These are phyloP conservation scores for Aromia moschata DNA, from an alignment of 2,888 invertebrate genomes.

Conservation along the genomic window DNA sequence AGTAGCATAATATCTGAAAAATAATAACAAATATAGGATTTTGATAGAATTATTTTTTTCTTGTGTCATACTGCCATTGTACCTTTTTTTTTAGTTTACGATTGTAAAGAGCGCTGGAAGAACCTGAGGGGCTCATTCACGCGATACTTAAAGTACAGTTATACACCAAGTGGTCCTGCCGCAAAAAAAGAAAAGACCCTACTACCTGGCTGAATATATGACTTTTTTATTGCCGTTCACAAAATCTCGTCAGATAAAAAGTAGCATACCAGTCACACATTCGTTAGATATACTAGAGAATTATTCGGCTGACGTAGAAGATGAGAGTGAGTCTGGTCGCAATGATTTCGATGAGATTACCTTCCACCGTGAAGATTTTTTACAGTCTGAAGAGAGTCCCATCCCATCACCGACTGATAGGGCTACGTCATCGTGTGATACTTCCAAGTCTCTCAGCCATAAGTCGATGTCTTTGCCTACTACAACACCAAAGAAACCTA, in stretches of 20 bases:
- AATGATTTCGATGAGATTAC: neutral
- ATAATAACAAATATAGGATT: neutral
- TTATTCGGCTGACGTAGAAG: constrained; percentile 5
- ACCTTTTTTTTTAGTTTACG: constrained; percentile 22
- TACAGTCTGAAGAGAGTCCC: constrained; percentile 2
- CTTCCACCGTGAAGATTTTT: neutral
- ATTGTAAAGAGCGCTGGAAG: constrained; percentile 61
- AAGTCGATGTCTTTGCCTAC: constrained; percentile 2
- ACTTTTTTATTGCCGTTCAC: constrained; percentile 47
- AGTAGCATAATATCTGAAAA: constrained; percentile 9
- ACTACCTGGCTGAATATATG: constrained; percentile 63
- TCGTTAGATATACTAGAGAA: constrained; percentile 1
- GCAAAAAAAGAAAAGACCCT: constrained; percentile 53
- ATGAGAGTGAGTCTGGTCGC: neutral
- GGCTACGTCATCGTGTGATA: constrained; percentile 4
- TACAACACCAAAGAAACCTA: constrained; percentile 4
- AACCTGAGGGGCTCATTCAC: constrained; percentile 61
- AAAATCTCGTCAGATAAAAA: constrained; percentile 12
- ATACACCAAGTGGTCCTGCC: constrained; percentile 50
- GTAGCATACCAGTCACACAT: constrained; percentile 6
- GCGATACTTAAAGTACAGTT: constrained; percentile 51
- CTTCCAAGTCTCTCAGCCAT: constrained; percentile 1
- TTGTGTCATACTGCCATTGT: neutral
- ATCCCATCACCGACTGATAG: constrained; percentile 1
- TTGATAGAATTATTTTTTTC: constrained; percentile 3